Evolutionary conservation across 2,797 vertebrate species (phyloP), one percentile per base, ranked within the genome.

Genomic region (Lepidocolaptes lacrymiger): DNA sequence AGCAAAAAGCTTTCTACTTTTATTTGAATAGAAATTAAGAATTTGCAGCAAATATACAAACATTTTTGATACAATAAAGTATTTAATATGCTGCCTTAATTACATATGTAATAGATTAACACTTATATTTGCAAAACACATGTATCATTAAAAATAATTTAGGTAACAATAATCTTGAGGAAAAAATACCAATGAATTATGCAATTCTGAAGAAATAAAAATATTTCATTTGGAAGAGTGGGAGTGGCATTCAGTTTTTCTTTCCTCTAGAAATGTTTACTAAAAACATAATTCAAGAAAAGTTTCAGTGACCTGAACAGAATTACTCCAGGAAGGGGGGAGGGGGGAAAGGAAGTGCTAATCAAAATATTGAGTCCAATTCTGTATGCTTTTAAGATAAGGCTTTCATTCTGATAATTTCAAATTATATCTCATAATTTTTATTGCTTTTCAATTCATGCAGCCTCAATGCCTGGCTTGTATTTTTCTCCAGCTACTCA

Each of bases 401-500:
- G 12, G n/a, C 7, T 62, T 62, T 39, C 17, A 67, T 72, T 77
- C 18, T 24, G 22, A 58, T 62, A 39, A 28, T 66, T 94, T 80
- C 30, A 71, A 74, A 78, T 78, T 36, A 20, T 63, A 62, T 51
- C 19, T 79, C 30, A 3, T 83, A 17, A 52, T 75, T 90, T 68
- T 81, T 61, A 92, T 55, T 96, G 48, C 85, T 91, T 30, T 88
- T 66, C 61, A 94, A 95, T 84, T 72, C 63, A 43, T 36, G 16
- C 41, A 74, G 61, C 49, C 82, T 90, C 51, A 93, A 71, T 49
- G 8, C 20, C 22, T 73, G 32, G 17, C 48, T 92, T 73, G 66
- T 81, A 88, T 90, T 90, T 76, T 91, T 94, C 73, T 93, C 62
- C 52, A 90, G 79, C 73, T 91, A 86, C 43, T 93, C 76, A 56